phyloP scores from a whole-genome alignment of 1,140 invertebrate species.

The Dufourea novaeangliae region DNA sequence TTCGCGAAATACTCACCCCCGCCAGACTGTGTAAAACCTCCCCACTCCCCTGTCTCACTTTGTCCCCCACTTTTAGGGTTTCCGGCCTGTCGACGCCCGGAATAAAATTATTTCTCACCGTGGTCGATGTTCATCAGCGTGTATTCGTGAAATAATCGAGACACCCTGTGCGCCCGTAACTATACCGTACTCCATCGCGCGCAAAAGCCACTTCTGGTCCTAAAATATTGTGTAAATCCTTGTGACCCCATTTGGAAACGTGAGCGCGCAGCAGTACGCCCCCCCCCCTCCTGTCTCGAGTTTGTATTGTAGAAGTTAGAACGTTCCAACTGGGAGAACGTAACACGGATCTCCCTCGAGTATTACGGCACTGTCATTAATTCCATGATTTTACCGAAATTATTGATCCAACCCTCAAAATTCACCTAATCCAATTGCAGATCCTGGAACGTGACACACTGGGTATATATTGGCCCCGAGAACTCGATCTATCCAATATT shows the following conservation, averaged over 20 bases:
- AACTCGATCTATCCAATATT: too few relatives aligned
- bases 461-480: too few relatives aligned
- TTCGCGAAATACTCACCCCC: neutral
- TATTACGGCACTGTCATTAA: constrained; percentile 9
- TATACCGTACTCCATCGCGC: too few relatives aligned
- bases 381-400: neutral
- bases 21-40: constrained; percentile 5
- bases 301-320: constrained; percentile 13
- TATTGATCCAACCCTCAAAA: neutral
- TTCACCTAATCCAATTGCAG: neutral
- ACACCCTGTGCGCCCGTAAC: neutral
- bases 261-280: neutral
- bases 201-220: neutral
- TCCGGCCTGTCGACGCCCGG: neutral
- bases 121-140: neutral
- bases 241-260: neutral
- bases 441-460: too few relatives aligned
- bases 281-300: too few relatives aligned
- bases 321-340: constrained; percentile 2
- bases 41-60: too few relatives aligned
- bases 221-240: constrained; percentile 15
- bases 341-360: constrained; percentile 1
- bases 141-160: neutral
- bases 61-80: neutral
- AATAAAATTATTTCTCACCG: constrained; percentile 17